phyloP scores from a whole-genome alignment of 2,797 vertebrate genomes.

The Zalophus californianus region DNA sequence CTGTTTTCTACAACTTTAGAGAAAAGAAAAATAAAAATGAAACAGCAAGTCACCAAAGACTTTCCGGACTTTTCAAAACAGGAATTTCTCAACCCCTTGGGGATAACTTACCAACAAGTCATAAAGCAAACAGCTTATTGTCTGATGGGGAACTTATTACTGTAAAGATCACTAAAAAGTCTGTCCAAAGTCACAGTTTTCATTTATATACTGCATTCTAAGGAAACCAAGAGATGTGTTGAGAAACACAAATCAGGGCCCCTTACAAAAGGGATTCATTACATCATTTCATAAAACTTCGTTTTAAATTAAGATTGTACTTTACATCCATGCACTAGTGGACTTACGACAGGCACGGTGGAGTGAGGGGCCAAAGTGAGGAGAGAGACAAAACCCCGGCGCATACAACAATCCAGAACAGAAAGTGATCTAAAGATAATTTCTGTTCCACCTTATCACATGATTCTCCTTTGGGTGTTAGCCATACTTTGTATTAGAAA shows the following conservation, averaged over 20 bases:
- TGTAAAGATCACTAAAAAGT: constrained; percentile 43
- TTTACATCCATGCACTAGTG: neutral
- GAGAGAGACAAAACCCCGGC: neutral
- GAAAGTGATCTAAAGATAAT: neutral
- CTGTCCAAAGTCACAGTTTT: constrained; percentile 9
- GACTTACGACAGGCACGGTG: neutral
- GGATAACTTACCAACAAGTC: constrained; percentile 69
- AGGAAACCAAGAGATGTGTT: neutral
- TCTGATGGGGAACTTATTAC: constrained; percentile 62
- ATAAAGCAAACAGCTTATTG: constrained; percentile 34
- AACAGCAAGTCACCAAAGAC: constrained; percentile 53
- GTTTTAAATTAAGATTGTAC: neutral
- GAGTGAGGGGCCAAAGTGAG: neutral
- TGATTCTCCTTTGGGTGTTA: neutral
- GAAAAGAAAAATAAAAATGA: constrained; percentile 61
- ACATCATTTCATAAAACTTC: neutral
- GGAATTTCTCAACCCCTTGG: constrained; percentile 70
- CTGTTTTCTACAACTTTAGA: constrained; percentile 19
- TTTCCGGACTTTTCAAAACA: constrained; percentile 64
- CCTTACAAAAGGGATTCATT: neutral
- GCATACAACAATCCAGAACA: neutral
- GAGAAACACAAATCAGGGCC: neutral
- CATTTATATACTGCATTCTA: neutral
- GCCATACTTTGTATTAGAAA: neutral
- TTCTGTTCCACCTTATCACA: neutral